Base-by-base conservation (phyloP, 2,113 vertebrate species). In the Stomatorhinus ivindoensis region DNA sequence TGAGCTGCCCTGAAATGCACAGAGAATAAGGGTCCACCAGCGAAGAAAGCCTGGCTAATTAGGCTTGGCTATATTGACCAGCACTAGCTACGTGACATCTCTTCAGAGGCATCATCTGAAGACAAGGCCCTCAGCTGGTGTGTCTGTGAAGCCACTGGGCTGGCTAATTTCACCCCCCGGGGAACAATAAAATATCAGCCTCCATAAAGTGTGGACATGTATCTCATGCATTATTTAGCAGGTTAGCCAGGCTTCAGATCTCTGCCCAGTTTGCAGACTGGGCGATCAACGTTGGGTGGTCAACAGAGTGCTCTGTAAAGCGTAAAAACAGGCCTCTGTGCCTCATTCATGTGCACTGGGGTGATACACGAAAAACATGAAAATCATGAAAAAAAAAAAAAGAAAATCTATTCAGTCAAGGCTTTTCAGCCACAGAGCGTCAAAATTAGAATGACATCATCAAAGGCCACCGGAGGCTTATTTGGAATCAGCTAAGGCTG, bases 41-140 rank as follows among this genome's bases (percentile, higher is more conserved):
- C 42, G 51, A 87, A 61, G 88, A 92, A 84, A 83, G 89, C 90
- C 90, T 88, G 51, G 90, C 48, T 95, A 95, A 95, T 95, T 93
- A 90, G 93, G 85, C 93, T 90, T 93, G 92, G 92, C 89, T 58
- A 86, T 94, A 95, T 93, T 93, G 94, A 95, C 90, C 83, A 85
- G 87, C 87, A 87, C 61, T 88, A 88, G 89, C 3, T 88, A 91
- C 88, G 87, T 35, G 46, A 31, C 82, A 87, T 47, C 86, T 15
- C 19, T 92, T 92, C 92, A 92, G 90, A 93, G 89, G 91, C 58
- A 48, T 89, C 61, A 69, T 69, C 61, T 69, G 61, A 69, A 69
- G 61, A 31, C n/a, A 69, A 31, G 27, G 39, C 87, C 87, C 82
- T 89, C 44, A 21, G 73, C 50, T 61, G 80, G 35, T 31, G 15